Conservation (phyloP, 2,888 invertebrate genomes). For the Agonopterix heracliana region DNA sequence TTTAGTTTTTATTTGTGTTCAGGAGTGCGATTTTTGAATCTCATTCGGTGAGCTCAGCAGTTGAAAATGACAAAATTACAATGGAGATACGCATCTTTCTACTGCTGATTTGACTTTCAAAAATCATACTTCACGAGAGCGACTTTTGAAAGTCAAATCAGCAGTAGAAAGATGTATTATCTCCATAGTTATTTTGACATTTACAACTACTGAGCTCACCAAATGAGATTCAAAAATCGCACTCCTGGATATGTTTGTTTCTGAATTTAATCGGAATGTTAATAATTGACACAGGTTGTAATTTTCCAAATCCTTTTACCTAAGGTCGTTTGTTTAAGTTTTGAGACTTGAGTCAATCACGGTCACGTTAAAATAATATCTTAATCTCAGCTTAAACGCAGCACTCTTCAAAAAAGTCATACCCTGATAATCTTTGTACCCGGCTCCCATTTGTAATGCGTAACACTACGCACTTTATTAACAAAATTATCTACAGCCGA, state of each 20-base stretch:
- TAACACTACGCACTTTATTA: constrained; percentile 26
- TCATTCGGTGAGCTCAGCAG: too few relatives aligned
- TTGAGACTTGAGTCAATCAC: not conserved
- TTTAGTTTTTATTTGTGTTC: not conserved
- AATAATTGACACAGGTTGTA: not conserved
- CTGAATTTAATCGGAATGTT: not conserved
- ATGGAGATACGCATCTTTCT: too few relatives aligned
- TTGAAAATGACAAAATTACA: too few relatives aligned
- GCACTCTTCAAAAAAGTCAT: constrained; percentile 13
- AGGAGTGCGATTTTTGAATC: too few relatives aligned
- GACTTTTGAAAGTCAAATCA: too few relatives aligned
- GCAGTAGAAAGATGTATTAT: too few relatives aligned
- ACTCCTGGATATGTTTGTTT: too few relatives aligned
- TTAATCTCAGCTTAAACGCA: not conserved
- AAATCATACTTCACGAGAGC: too few relatives aligned
- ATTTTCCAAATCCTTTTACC: not conserved
- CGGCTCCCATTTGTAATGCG: constrained; percentile 56
- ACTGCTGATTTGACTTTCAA: too few relatives aligned
- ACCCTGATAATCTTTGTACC: constrained; percentile 55
- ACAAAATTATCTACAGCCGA: constrained; percentile 29
- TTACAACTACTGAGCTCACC: too few relatives aligned
- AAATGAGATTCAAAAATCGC: too few relatives aligned
- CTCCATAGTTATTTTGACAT: too few relatives aligned
- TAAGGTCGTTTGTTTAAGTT: not conserved
- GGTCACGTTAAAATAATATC: not conserved